Conservation (phyloP, 2,888 invertebrate species). For the Willowsia nigromaculata region DNA sequence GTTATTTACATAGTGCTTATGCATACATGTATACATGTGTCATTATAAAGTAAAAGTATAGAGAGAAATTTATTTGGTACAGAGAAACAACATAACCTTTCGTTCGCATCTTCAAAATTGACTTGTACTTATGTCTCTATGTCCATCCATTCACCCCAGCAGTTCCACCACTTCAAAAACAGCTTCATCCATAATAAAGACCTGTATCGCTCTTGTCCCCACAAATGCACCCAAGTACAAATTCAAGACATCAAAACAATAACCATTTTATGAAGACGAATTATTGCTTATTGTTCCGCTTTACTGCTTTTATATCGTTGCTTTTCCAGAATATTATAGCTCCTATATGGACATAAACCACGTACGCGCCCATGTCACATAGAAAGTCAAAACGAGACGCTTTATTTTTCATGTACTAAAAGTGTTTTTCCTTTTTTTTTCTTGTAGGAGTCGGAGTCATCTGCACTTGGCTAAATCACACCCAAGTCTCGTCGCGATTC, state of each 20-base stretch:
- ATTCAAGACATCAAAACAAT: background rate
- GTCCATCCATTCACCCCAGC: background rate
- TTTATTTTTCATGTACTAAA: background rate
- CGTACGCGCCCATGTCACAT: background rate
- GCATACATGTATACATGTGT: background rate
- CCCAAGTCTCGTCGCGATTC: conserved; percentile 74
- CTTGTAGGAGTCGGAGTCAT: conserved; percentile 73
- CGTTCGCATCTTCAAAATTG: conserved; percentile 1
- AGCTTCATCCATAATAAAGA: conserved; percentile 14
- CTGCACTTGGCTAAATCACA: conserved; percentile 77
- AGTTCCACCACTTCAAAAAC: background rate
- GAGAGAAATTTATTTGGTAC: too few relatives aligned
- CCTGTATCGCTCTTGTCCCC: background rate
- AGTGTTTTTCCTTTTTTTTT: background rate
- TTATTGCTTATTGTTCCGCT: conserved; percentile 55
- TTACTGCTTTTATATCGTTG: conserved; percentile 33
- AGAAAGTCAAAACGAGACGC: background rate
- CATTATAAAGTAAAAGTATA: too few relatives aligned
- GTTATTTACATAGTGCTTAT: background rate
- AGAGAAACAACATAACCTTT: background rate
- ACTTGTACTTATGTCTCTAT: conserved; percentile 1
- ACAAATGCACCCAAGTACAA: background rate
- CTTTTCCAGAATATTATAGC: background rate
- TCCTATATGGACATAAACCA: background rate
- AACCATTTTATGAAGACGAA: conserved; percentile 45